Conservation (phyloP, 2,888 invertebrate species). For the Pachycephus smyrnensis region DNA sequence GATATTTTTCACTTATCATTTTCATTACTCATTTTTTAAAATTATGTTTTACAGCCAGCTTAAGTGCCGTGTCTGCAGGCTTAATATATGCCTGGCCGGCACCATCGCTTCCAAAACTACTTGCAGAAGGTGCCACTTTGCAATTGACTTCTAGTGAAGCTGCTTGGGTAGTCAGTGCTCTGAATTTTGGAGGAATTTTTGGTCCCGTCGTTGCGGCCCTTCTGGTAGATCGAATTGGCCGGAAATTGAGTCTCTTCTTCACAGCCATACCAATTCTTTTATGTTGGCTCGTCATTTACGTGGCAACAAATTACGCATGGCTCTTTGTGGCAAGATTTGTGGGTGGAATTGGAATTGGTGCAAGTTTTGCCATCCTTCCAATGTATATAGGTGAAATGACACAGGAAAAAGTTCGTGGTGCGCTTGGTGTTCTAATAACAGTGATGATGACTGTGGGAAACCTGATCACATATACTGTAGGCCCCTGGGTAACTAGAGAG, state of each 20-base stretch:
- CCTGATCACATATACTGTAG: constrained; percentile 20
- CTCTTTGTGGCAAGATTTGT: constrained; percentile 33
- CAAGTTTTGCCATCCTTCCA: constrained; percentile 21
- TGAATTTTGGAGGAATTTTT: constrained; percentile 29
- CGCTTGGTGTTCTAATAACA: constrained; percentile 12
- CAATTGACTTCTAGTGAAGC: constrained; percentile 20
- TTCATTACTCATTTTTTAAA: no score
- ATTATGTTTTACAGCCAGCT: constrained; percentile 19
- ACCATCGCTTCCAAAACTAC: constrained; percentile 16
- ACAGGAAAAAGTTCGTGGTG: constrained; percentile 36
- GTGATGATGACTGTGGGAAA: constrained; percentile 20
- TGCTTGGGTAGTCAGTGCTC: constrained; percentile 28
- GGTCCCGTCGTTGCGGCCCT: constrained; percentile 30
- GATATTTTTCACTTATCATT: no score
- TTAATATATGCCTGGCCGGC: constrained; percentile 27
- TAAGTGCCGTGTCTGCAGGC: constrained; percentile 22
- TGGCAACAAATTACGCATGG: constrained; percentile 20
- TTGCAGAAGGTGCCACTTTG: constrained; percentile 7
- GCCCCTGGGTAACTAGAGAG: constrained; percentile 20
- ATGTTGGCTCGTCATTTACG: constrained; percentile 28
- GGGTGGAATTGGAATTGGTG: constrained; percentile 30
- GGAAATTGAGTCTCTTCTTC: constrained; percentile 34
- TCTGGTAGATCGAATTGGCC: constrained; percentile 32
- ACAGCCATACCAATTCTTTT: constrained; percentile 22
- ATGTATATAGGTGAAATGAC: constrained; percentile 38